A percentile compares a stretch with the other conserved stretches of the same genome.
Conservation (phyloP, 2,888 invertebrate species). For the Lypha dubia region DNA sequence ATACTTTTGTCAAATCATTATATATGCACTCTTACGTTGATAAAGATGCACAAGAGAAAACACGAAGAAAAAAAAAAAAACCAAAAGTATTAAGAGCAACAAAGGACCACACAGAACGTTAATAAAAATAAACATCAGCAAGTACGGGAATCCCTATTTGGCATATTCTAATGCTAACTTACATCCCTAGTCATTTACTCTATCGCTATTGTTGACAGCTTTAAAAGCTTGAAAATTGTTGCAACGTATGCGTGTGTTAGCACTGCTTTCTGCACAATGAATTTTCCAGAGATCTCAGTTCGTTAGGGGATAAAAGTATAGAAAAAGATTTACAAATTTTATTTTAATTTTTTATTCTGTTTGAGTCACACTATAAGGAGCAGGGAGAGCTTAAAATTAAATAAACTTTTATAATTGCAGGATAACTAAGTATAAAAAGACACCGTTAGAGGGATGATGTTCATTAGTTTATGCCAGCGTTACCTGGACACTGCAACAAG, state of each 20-base stretch:
- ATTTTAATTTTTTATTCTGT: neutral
- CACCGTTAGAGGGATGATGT: no score
- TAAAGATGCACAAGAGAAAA: neutral
- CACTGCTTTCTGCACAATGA: neutral
- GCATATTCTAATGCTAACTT: constrained; percentile 14
- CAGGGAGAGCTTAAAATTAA: no score
- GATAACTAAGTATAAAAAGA: no score
- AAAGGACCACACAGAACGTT: constrained; percentile 2
- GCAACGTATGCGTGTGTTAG: constrained; percentile 8
- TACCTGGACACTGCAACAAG: no score
- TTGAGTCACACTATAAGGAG: no score
- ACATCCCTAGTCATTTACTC: constrained; percentile 28
- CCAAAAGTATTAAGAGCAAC: neutral
- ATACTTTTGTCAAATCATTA: constrained; percentile 50
- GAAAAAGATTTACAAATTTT: neutral
- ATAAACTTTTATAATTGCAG: no score
- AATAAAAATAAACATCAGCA: constrained; percentile 53
- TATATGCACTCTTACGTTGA: constrained; percentile 41
- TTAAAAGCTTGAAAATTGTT: constrained; percentile 25
- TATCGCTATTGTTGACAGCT: constrained; percentile 51
- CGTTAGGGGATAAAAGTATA: neutral
- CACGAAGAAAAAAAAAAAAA: constrained; percentile 15
- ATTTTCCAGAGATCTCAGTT: neutral
- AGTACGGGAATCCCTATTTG: constrained; percentile 23
- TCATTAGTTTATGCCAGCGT: no score